Evolutionary conservation across 2,113 vertebrate genomes (phyloP).

Genomic region (Glaucidium brasilianum): DNA sequence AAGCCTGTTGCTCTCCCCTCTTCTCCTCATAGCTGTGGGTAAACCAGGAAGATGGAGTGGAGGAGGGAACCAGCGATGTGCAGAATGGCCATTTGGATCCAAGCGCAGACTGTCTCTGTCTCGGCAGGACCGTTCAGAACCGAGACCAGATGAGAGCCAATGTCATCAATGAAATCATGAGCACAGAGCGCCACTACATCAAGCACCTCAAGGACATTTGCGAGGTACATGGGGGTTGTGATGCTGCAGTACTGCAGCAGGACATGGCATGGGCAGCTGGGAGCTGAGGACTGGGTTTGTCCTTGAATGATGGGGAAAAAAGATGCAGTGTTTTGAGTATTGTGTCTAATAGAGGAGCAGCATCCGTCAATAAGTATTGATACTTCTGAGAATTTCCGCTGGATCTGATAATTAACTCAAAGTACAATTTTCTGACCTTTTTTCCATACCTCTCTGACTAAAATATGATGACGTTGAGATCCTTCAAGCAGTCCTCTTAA

Average conservation of each 20-base stretch:
- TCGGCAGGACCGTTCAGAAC: slow-evolving; percentile 93
- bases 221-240: slow-evolving; percentile 78
- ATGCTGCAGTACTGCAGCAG: neutral
- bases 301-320: neutral
- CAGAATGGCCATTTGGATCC: slow-evolving; percentile 97
- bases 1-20: neutral
- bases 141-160: slow-evolving; percentile 99
- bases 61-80: slow-evolving; percentile 94
- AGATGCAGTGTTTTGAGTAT: neutral
- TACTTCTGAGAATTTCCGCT: neutral
- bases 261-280: neutral
- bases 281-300: neutral
- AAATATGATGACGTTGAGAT: slow-evolving; percentile 20
- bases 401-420: slow-evolving; percentile 13
- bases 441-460: neutral
- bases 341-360: neutral
- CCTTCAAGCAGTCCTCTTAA: slow-evolving; percentile 24
- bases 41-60: slow-evolving; percentile 95
- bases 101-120: slow-evolving; percentile 92
- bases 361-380: slow-evolving; percentile 1
- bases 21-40: slow-evolving; percentile 89
- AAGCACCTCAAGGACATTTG: slow-evolving; percentile 99
- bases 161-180: slow-evolving; percentile 99
- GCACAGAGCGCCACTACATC: slow-evolving; percentile 98
- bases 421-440: slow-evolving; percentile 29